Evolutionary conservation across 2,888 invertebrate species (phyloP).

Genomic region (Didymodactylos carnosus): DNA sequence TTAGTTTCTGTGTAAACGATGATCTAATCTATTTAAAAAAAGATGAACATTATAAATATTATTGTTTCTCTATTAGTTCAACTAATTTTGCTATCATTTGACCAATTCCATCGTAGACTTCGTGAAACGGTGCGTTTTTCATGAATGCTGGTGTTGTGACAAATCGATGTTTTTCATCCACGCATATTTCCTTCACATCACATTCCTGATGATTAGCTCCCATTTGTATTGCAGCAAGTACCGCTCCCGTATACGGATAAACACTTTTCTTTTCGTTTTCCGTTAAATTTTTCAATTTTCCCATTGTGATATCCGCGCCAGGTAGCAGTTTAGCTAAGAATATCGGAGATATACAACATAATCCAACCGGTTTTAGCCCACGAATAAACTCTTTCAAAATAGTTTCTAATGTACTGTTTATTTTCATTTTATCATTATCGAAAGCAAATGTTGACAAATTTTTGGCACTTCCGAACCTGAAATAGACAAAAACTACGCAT

Average conservation of each 20-base stretch:
- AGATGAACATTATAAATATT: background rate
- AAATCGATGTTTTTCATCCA: constrained; percentile 37
- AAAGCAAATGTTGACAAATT: constrained; percentile 37
- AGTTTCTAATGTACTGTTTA: constrained; percentile 36
- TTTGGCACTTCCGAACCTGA: constrained; percentile 42
- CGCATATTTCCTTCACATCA: constrained; percentile 33
- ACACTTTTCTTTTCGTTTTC: constrained; percentile 24
- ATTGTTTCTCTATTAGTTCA: background rate
- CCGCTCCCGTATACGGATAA: constrained; percentile 39
- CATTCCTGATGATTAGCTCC: constrained; percentile 35
- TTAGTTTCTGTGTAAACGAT: too few species aligned
- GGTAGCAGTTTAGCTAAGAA: constrained; percentile 36
- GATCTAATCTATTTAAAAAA: background rate
- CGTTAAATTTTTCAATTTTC: constrained; percentile 20
- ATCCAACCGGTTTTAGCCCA: constrained; percentile 39
- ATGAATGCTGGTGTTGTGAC: constrained; percentile 43
- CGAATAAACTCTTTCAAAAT: constrained; percentile 38
- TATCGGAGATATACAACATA: constrained; percentile 41
- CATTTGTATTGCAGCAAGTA: constrained; percentile 36
- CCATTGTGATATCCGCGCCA: constrained; percentile 30
- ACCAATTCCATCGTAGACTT: constrained; percentile 40
- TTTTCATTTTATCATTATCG: constrained; percentile 36
- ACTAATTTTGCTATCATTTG: constrained; percentile 31
- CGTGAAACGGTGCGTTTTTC: constrained; percentile 37
- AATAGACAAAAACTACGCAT: background rate